Evolutionary conservation across 2,888 invertebrate species (phyloP), one percentile per base, ranked within the genome.

Genomic region (Ichneumoninae sp.): DNA sequence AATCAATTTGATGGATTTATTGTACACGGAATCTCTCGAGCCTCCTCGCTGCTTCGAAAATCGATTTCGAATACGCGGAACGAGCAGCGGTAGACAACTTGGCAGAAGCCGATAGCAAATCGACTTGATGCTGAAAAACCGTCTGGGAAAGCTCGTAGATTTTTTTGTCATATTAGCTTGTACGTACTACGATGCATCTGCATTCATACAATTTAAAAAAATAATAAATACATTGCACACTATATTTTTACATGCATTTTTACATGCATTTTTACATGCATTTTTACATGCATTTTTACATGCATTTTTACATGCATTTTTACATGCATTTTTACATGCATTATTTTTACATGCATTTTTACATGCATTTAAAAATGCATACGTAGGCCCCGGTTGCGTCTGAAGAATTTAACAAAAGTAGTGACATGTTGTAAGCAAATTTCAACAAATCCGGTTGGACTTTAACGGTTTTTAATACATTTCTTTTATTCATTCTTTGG

Each of bases 1-100:
- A 77, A 77, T 69, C 68, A 33, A 60, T 60, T 69, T 69, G 33
- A 60, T 19, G 44, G 77, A 69, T 77, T 69, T 77, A 69, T 77
- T 69, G 60, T 57, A 33, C 47, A 6, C 10, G n/a, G 47, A 22
- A 50, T 74, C 26, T 30, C 13, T 0, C 63, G 60, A 47, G 30
- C 26, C 74, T 63, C 4, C 40, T 44, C n/a, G 22, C n/a, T 8
- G 13, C 4, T 47, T 60, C 63, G 33, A 47, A 63, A 74, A 74
- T 74, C 74, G 63, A 47, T 74, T 47, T 19, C 30, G 30, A 6
- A 63, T 63, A 63, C 60, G 30, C 33, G 7, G 60, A 16, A 63
- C 30, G 30, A 33, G 16, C 26, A 63, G 33, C 60, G 44, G 19
- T 33, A 74, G 50, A 74, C 74, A 63, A 74, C 47, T 10, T 19